A percentile compares a stretch with the other conserved stretches of the same genome.
These are phyloP conservation scores for Eubucco bourcierii DNA, from an alignment of 2,113 vertebrate genomes.

Conservation along the genomic window DNA sequence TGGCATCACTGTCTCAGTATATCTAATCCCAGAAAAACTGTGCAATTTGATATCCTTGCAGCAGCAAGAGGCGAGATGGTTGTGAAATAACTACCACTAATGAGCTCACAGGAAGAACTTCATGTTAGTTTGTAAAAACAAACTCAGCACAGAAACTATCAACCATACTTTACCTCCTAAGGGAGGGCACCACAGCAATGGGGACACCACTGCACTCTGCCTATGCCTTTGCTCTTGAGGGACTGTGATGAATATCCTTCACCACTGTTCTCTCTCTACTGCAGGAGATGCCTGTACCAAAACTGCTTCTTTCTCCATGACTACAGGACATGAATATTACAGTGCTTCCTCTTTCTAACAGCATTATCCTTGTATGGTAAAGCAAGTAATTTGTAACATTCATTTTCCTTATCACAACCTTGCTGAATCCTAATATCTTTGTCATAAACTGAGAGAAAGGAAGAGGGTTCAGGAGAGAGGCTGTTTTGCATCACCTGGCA, in stretches of 20 bases:
- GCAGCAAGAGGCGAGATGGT: neutral
- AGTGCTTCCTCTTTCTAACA: neutral
- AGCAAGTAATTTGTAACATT: neutral
- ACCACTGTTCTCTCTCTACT: neutral
- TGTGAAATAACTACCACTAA: neutral
- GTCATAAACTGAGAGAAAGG: neutral
- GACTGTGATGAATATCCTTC: neutral
- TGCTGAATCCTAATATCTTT: neutral
- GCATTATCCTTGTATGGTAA: neutral
- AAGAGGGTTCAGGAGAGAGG: neutral
- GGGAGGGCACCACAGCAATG: accelerated
- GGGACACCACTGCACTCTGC: neutral
- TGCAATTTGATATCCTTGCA: neutral
- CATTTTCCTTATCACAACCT: neutral
- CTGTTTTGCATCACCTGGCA: neutral
- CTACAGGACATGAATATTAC: neutral
- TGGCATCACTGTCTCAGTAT: neutral
- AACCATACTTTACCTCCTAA: neutral
- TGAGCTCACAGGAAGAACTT: neutral
- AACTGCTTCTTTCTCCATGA: neutral
- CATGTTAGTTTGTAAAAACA: neutral
- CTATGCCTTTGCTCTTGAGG: neutral
- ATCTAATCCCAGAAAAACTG: neutral
- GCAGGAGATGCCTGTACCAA: neutral
- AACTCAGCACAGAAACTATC: neutral